These are phyloP conservation scores for Anguilla pacifica DNA, from an alignment of 2,797 vertebrate genomes.

Conservation along the genomic window DNA sequence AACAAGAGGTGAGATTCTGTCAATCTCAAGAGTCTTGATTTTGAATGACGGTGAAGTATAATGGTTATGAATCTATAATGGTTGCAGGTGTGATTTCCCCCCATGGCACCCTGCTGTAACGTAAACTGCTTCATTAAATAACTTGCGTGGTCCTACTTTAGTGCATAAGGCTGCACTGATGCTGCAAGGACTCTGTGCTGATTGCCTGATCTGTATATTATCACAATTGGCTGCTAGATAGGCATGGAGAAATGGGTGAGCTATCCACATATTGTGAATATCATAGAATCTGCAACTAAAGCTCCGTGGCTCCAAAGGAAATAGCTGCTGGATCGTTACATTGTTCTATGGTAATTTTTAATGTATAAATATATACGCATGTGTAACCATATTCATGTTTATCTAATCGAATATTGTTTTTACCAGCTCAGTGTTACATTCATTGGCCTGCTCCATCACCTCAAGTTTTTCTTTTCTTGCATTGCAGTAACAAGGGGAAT, in stretches of 20 bases:
- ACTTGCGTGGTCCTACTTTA: background rate
- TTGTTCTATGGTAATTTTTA: no score
- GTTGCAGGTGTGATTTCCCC: no score
- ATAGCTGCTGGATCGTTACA: background rate
- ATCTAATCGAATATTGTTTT: background rate
- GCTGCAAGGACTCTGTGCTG: background rate
- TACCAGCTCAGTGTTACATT: background rate
- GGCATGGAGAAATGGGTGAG: background rate
- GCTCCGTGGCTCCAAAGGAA: background rate
- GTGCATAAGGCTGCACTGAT: background rate
- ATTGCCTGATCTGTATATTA: background rate
- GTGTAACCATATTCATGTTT: no score
- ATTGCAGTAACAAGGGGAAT: slow-evolving; percentile 75
- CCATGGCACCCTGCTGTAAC: background rate
- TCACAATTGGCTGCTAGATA: background rate
- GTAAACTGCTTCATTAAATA: background rate
- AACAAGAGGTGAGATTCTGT: slow-evolving; percentile 80
- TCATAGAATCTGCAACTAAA: background rate
- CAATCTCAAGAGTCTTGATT: background rate
- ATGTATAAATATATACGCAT: no score
- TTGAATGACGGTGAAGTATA: no score
- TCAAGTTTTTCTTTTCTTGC: slow-evolving; percentile 1
- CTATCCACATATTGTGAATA: background rate
- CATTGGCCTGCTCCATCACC: background rate
- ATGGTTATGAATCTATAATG: no score